Evolutionary conservation across 1,140 invertebrate species (phyloP), one percentile per base, ranked within the genome.

Genomic region (Drosophila sturtevanti): DNA sequence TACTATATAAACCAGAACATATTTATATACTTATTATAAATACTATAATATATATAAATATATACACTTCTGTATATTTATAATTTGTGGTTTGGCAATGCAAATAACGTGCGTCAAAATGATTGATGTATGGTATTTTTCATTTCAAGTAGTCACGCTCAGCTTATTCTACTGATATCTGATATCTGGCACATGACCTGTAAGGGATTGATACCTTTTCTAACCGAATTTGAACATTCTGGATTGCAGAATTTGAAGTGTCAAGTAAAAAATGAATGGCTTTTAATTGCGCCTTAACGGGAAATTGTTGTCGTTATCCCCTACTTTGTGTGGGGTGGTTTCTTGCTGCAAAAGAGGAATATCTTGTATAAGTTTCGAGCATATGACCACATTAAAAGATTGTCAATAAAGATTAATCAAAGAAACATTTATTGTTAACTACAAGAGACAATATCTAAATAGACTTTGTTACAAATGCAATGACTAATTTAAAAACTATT

Each of bases 231-330:
- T 72, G 73, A 72, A 63, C 73, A 70, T 66, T 81, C 68, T 9
- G 72, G 52, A 74, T 81, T 85, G 72, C 75, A 74, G 10, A 35
- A 35, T 31, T 31, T 31, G 24, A 31, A 61, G 72, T 54, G 56
- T 35, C 58, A 51, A 41, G 64, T 85, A 77, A 84, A 6, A 6
- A 31, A 31, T 84, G 81, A 77, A 80, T 84, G 77, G 81, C 77
- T 77, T 80, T 85, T 80, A 73, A 72, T 84, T 85, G 67, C n/a
- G n/a, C n/a, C n/a, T n/a, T n/a, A n/a, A n/a, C 59, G 64, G 27
- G 63, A 31, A 65, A 60, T 34, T 51, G 22, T 60, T 70, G 68
- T 61, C 55, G 38, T 27, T 24, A 34, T 10, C 38, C 35, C 38
- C 21, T 37, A 18, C 12, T 4, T 12, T 73, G 48, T 66, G 67